phyloP scores from a whole-genome alignment of 1,140 invertebrate genomes.

The Caenorhabditis remanei region DNA sequence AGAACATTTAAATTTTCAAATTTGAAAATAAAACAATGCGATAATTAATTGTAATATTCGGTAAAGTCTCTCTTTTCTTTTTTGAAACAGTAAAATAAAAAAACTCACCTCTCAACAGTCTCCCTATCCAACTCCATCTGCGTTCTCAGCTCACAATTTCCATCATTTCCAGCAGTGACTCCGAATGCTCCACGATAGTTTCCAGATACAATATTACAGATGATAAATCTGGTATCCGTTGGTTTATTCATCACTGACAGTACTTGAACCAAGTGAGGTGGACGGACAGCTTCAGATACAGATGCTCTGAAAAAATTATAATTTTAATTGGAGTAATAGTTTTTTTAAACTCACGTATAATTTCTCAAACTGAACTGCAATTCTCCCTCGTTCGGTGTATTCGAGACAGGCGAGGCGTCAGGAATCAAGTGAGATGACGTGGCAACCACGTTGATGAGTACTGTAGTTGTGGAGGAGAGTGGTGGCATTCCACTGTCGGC shows the following conservation, averaged over 20 bases:
- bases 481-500: constrained; percentile 60
- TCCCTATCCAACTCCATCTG: constrained; percentile 74
- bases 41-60: too few species aligned
- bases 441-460: constrained; percentile 70
- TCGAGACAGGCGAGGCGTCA: constrained; percentile 18
- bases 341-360: constrained; percentile 69
- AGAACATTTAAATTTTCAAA: too few species aligned
- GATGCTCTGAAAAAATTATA: constrained; percentile 69
- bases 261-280: constrained; percentile 72
- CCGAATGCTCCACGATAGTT: constrained; percentile 72
- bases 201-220: constrained; percentile 73
- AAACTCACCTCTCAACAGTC: constrained; percentile 65
- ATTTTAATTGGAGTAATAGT: not conserved
- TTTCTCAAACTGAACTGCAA: constrained; percentile 72
- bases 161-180: constrained; percentile 53
- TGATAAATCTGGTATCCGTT: constrained; percentile 74
- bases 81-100: constrained; percentile 3
- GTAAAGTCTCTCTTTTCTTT: not conserved
- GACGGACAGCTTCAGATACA: constrained; percentile 72
- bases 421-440: constrained; percentile 53
- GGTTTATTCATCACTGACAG: constrained; percentile 74
- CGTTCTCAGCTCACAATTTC: constrained; percentile 75
- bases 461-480: constrained; percentile 70
- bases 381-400: constrained; percentile 60
- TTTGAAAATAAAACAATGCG: too few species aligned